Evolutionary conservation across 2,113 vertebrate genomes (phyloP).

Genomic region (Etheostoma cragini): DNA sequence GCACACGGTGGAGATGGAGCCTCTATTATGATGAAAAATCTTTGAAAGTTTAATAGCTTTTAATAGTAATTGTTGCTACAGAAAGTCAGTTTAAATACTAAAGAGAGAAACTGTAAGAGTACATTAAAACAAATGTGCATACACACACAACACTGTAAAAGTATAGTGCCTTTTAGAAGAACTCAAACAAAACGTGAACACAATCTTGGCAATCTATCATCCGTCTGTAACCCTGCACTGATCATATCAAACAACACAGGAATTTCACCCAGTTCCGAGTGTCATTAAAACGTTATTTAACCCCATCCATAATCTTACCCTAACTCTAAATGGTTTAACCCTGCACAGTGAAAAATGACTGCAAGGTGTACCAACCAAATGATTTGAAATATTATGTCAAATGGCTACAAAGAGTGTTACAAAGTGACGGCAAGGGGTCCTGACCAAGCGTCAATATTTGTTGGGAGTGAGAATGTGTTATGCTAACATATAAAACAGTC

Average conservation of each 20-base stretch:
- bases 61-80: conserved; percentile 3
- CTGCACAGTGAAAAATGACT: too few relatives aligned
- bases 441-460: too few relatives aligned
- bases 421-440: too few relatives aligned
- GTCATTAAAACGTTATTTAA: too few relatives aligned
- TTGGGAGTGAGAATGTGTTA: too few relatives aligned
- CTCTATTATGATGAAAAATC: neutral
- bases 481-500: too few relatives aligned
- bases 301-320: too few relatives aligned
- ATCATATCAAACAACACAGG: conserved; percentile 9
- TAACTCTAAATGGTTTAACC: too few relatives aligned
- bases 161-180: neutral
- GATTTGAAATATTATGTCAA: too few relatives aligned
- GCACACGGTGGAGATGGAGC: neutral
- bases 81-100: neutral
- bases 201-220: conserved; percentile 21
- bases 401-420: too few relatives aligned
- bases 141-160: neutral
- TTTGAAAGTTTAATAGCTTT: neutral
- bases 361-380: too few relatives aligned
- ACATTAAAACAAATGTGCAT: neutral
- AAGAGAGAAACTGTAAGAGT: neutral
- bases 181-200: conserved; percentile 34
- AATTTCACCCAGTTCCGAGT: neutral
- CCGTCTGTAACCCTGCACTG: conserved; percentile 43